phyloP scores from a whole-genome alignment of 2,888 invertebrate genomes.

The Catocala nupta region DNA sequence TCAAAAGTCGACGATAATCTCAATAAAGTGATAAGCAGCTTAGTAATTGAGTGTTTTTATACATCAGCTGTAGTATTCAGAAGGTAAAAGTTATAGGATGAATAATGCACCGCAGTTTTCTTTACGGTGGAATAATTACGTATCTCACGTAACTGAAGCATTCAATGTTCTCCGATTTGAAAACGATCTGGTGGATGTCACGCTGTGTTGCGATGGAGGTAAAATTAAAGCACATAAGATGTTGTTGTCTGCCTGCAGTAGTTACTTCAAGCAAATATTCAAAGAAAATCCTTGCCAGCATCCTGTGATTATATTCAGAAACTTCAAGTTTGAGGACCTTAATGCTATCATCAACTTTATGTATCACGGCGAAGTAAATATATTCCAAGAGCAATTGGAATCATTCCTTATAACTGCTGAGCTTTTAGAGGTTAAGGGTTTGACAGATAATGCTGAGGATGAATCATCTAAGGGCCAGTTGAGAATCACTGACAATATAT shows the following conservation, averaged over 20 bases:
- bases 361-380: slow-evolving; percentile 94
- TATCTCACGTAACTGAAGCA: slow-evolving; percentile 92
- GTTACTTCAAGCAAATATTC: slow-evolving; percentile 91
- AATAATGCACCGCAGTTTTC: slow-evolving; percentile 93
- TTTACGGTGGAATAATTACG: slow-evolving; percentile 95
- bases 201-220: slow-evolving; percentile 94
- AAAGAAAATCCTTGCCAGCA: slow-evolving; percentile 93
- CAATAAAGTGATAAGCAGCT: slow-evolving; percentile 33
- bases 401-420: slow-evolving; percentile 93
- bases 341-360: slow-evolving; percentile 93
- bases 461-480: slow-evolving; percentile 74
- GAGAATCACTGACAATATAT: slow-evolving; percentile 71
- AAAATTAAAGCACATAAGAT: slow-evolving; percentile 95
- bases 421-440: slow-evolving; percentile 91
- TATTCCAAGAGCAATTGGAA: slow-evolving; percentile 92
- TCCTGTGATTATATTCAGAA: slow-evolving; percentile 93
- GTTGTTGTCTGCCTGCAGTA: slow-evolving; percentile 94
- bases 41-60: slow-evolving; percentile 22
- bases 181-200: slow-evolving; percentile 94
- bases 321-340: slow-evolving; percentile 92
- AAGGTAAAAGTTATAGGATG: slow-evolving; percentile 61
- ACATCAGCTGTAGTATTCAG: slow-evolving; percentile 20
- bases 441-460: slow-evolving; percentile 88
- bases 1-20: slow-evolving; percentile 33
- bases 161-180: slow-evolving; percentile 91